Base-by-base conservation (phyloP, 2,888 invertebrate genomes). In the Tiphia femorata region DNA sequence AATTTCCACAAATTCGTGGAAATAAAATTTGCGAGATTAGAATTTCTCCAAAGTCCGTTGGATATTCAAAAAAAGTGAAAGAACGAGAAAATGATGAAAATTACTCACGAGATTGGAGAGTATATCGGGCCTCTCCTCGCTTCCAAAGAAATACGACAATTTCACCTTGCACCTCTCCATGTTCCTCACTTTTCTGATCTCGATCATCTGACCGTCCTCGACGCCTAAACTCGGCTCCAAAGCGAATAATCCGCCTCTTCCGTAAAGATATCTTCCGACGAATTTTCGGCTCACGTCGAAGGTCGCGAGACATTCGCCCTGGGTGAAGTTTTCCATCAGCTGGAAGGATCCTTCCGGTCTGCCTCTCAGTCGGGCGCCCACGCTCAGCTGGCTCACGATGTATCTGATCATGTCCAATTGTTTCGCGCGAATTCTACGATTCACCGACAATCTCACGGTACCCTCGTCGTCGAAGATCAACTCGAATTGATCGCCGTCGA, bases 401-500 rank as follows among this genome's bases (percentile, higher is more conserved):
- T 63, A 51, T 37, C 70, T 58, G 2, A 75, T 53, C 38, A 69
- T 63, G 37, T 78, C 75, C 6, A 78, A 42, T 33, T 68, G 54
- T 10, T 54, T 41, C 5, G 69, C 67, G 10, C 63, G 62, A 2
- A 70, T 61, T 3, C 60, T 64, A 19, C 63, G 63, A 6, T 71
- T 65, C 2, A 78, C 72, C 2, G 75, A 16, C 1, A 78, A 61
- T 17, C 61, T 62, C 1, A 70, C 54, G 19, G 78, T 43, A 0
- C 76, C 76, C 12, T 63, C 52, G 4, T 55, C 60, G 16, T 58
- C 61, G 57, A 77, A 78, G 14, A 52, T 68, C 41, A 79, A 58
- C 43, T 78, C 77, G 40, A 77, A 74, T 8, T 52, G 61, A 2
- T 73, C 67, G 30, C 55, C 49, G n/a, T 58, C 63, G 23, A 75